A percentile compares a stretch with the other conserved stretches of the same genome.
Evolutionary conservation across 2,888 invertebrate genomes (phyloP).

Genomic region (Sinopyrophorus schimmeli): DNA sequence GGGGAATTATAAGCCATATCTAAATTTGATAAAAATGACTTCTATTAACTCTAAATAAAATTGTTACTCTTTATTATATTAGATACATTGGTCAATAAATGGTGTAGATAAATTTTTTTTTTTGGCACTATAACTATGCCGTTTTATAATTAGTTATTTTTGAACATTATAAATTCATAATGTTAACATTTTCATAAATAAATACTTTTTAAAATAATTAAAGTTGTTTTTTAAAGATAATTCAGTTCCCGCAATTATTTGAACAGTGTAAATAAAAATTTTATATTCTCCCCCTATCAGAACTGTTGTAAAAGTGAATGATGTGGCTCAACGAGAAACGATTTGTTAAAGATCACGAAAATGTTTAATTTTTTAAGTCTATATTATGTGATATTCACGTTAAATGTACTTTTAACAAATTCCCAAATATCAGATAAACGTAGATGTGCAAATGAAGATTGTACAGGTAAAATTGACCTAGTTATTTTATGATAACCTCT

Average conservation of each 20-base stretch:
- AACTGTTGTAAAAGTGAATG: constrained; percentile 35
- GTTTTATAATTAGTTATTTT: too few species aligned
- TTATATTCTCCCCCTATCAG: constrained; percentile 2
- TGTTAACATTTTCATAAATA: too few species aligned
- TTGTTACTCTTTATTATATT: too few species aligned
- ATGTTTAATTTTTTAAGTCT: constrained; percentile 52
- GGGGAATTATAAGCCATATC: too few species aligned
- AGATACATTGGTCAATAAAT: too few species aligned
- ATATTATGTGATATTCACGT: constrained; percentile 50
- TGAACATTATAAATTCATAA: too few species aligned
- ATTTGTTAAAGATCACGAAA: constrained; percentile 50
- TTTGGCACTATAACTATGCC: too few species aligned
- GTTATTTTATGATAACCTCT: constrained; percentile 43
- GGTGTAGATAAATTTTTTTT: too few species aligned
- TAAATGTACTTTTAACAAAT: constrained; percentile 44
- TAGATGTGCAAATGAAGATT: constrained; percentile 70
- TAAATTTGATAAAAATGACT: too few species aligned
- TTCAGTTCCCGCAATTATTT: constrained; percentile 3
- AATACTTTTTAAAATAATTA: too few species aligned
- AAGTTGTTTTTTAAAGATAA: too few species aligned
- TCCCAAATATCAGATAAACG: constrained; percentile 67
- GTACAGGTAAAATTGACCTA: constrained; percentile 63
- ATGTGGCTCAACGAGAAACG: constrained; percentile 40
- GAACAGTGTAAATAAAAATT: constrained; percentile 4
- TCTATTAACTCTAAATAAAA: too few species aligned